Evolutionary conservation across 92 coral and sea anemone species (phyloP).

Genomic region (Porites lobata): DNA sequence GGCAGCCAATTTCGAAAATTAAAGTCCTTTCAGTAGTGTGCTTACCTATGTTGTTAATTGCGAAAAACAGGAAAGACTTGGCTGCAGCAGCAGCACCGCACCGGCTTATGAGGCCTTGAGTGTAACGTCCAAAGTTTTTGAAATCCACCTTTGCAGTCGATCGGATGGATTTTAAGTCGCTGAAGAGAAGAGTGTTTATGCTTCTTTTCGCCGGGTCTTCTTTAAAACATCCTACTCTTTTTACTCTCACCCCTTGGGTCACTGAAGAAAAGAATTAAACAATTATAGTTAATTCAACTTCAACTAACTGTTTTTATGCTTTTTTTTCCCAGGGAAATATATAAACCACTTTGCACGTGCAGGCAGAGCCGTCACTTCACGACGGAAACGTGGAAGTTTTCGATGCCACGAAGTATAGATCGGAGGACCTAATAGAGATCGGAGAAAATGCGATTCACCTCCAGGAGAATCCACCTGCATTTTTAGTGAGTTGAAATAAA

Average conservation of each 20-base stretch:
- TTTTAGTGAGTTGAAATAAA: too few relatives aligned
- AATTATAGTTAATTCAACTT: neutral
- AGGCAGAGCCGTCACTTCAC: too few relatives aligned
- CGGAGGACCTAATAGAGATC: too few relatives aligned
- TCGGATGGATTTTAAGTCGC: slow-evolving; percentile 1
- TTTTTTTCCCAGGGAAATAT: too few relatives aligned
- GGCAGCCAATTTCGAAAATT: too few relatives aligned
- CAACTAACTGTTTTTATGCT: too few relatives aligned
- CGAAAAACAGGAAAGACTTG: neutral
- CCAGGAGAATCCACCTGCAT: too few relatives aligned
- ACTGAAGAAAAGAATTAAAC: neutral
- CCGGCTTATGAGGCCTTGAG: neutral
- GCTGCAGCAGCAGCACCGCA: neutral
- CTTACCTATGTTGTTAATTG: slow-evolving; percentile 15
- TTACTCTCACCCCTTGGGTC: slow-evolving; percentile 10
- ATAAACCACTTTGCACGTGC: too few relatives aligned
- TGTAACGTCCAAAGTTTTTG: slow-evolving; percentile 15
- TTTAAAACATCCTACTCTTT: slow-evolving; percentile 42
- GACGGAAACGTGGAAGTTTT: too few relatives aligned
- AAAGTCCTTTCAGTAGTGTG: too few relatives aligned
- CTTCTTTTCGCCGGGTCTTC: slow-evolving; percentile 2
- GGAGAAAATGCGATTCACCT: too few relatives aligned
- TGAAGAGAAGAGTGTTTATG: slow-evolving; percentile 16
- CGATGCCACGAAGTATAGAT: too few relatives aligned
- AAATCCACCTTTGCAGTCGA: slow-evolving; percentile 36